Percentiles rank a stretch among this genome's conserved stretches.
phyloP scores from a whole-genome alignment of 1,140 invertebrate species.

The Drosophila melanica region DNA sequence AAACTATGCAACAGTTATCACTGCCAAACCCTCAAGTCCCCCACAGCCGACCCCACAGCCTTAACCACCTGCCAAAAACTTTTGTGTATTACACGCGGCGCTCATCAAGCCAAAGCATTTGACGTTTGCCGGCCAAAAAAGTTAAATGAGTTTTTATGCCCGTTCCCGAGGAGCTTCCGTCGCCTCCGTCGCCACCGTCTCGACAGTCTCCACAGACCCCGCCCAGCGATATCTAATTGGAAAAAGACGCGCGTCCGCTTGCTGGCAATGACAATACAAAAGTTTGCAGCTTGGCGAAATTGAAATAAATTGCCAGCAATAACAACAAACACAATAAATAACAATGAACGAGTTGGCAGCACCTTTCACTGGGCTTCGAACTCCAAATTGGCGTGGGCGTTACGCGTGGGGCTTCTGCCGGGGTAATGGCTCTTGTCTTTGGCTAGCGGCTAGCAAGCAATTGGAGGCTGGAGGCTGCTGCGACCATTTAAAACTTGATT shows the following conservation, averaged over 20 bases:
- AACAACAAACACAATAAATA: constrained; percentile 81
- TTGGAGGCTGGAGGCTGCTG: constrained; percentile 3
- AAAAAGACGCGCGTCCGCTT: constrained; percentile 64
- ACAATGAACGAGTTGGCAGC: constrained; percentile 79
- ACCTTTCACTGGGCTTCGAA: constrained; percentile 42
- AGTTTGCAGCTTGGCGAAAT: constrained; percentile 73
- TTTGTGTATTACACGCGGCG: constrained; percentile 64
- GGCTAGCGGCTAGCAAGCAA: no score
- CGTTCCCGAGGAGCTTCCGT: not conserved
- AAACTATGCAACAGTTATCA: constrained; percentile 78
- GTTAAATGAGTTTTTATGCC: constrained; percentile 80
- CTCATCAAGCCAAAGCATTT: constrained; percentile 60
- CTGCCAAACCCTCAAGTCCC: not conserved
- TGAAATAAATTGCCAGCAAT: constrained; percentile 82
- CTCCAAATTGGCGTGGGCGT: constrained; percentile 5
- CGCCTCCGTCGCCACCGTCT: no score
- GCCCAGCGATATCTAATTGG: constrained; percentile 67
- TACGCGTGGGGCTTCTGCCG: no score
- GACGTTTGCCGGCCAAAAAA: constrained; percentile 74
- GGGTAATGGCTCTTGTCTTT: constrained; percentile 16
- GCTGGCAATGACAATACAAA: constrained; percentile 78
- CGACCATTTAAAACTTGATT: constrained; percentile 80
- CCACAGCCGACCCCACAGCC: not conserved
- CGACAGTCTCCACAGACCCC: not conserved
- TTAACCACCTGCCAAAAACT: constrained; percentile 58